Conservation (phyloP, 2,797 vertebrate genomes). For the Bovichtus variegatus region DNA sequence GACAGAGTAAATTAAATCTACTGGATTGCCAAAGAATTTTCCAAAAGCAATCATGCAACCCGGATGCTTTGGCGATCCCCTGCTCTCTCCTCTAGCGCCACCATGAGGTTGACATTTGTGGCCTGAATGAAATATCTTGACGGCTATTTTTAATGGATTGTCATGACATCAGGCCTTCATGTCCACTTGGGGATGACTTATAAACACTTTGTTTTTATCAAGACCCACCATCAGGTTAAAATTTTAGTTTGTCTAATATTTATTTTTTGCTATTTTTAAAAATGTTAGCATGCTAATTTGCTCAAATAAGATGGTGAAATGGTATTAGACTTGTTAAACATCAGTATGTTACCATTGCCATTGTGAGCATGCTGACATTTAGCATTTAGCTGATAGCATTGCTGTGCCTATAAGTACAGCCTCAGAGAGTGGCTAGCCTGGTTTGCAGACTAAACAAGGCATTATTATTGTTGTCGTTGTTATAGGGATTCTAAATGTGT, state of each 20-base stretch:
- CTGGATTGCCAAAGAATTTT: background rate
- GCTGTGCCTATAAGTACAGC: background rate
- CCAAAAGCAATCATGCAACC: background rate
- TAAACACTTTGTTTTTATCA: background rate
- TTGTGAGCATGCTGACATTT: background rate
- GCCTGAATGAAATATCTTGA: background rate
- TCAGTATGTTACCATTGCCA: background rate
- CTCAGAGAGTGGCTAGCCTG: background rate
- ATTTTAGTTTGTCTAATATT: too few relatives aligned
- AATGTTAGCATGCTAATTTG: background rate
- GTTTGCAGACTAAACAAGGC: background rate
- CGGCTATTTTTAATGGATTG: background rate
- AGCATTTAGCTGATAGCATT: background rate
- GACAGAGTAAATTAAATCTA: background rate
- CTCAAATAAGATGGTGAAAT: background rate
- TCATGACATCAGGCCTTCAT: background rate
- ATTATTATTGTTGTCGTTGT: constrained; percentile 12
- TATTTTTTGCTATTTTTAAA: background rate
- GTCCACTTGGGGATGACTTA: background rate
- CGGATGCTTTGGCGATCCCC: background rate
- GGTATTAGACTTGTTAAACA: background rate
- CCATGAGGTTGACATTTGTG: background rate
- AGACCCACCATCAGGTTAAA: too few relatives aligned
- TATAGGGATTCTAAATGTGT: background rate
- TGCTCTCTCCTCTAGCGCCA: background rate